These are phyloP conservation scores for Ptyas mucosa DNA, from an alignment of 2,113 vertebrate genomes.

Conservation along the genomic window DNA sequence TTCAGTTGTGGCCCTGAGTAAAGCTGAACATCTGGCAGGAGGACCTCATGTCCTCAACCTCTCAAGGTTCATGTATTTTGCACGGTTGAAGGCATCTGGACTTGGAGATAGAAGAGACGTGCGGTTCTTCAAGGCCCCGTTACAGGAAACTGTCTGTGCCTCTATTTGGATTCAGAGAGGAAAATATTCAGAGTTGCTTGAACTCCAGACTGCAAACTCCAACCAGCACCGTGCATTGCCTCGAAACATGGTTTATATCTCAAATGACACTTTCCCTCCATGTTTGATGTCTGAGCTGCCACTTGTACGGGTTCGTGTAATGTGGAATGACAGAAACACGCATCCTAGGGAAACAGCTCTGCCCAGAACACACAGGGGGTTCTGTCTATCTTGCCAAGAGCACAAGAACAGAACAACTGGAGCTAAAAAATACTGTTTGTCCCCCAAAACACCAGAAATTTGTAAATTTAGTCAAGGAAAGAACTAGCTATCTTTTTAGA, in stretches of 20 bases:
- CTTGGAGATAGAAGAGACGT: neutral
- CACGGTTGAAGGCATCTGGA: neutral
- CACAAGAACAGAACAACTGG: neutral
- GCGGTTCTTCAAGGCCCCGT: neutral
- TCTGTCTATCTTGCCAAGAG: neutral
- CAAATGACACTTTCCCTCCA: neutral
- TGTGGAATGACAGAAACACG: neutral
- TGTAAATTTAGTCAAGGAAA: neutral
- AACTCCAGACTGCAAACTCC: neutral
- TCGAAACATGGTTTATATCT: neutral
- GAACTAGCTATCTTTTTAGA: neutral
- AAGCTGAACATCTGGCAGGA: neutral
- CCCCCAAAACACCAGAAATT: neutral
- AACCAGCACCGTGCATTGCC: neutral
- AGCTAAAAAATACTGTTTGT: neutral
- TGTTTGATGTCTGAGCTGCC: neutral
- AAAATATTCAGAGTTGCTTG: neutral
- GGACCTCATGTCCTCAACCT: neutral
- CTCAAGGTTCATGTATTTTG: neutral
- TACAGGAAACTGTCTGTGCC: neutral
- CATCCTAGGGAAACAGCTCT: neutral
- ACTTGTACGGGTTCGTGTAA: neutral
- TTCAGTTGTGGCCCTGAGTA: neutral
- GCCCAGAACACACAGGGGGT: neutral
- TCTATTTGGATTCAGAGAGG: neutral